Evolutionary conservation across 92 coral and sea anemone genomes (phyloP).

Genomic region (Actinostola sp.): DNA sequence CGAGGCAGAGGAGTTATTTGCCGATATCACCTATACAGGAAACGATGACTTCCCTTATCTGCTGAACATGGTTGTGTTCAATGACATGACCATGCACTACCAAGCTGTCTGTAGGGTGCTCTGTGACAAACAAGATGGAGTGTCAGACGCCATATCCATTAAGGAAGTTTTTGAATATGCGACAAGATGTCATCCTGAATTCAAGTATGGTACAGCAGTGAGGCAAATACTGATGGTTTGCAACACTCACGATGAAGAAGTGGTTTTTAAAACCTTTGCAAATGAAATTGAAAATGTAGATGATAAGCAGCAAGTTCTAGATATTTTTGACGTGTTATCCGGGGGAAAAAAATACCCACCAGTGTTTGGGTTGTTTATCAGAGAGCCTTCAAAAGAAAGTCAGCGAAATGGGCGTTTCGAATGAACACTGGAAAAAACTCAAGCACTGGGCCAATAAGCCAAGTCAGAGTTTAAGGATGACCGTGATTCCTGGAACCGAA

Average conservation of each 20-base stretch:
- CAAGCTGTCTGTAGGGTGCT: conserved; percentile 50
- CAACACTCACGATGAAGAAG: conserved; percentile 30
- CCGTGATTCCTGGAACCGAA: too few species aligned
- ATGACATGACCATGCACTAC: conserved; percentile 22
- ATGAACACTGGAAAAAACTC: conserved; percentile 45
- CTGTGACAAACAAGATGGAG: conserved; percentile 51
- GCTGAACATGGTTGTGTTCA: conserved; percentile 35
- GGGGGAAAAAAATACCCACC: conserved; percentile 45
- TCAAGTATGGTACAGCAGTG: conserved; percentile 20
- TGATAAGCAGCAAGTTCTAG: conserved; percentile 39
- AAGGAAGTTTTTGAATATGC: conserved; percentile 26
- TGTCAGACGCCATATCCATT: conserved; percentile 28
- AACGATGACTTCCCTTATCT: conserved; percentile 45
- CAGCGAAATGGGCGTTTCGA: not conserved
- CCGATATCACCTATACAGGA: conserved; percentile 35
- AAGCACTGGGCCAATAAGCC: conserved; percentile 57
- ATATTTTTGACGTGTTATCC: conserved; percentile 35
- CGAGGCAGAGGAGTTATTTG: conserved; percentile 39
- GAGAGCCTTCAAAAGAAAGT: too few species aligned
- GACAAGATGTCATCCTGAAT: conserved; percentile 25
- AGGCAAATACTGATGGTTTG: conserved; percentile 54
- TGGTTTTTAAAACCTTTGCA: conserved; percentile 49
- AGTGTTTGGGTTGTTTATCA: too few species aligned
- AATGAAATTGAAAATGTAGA: conserved; percentile 29
- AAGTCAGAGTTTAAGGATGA: too few species aligned